phyloP scores from a whole-genome alignment of 2,888 invertebrate species.

The Raillietiella orientalis region DNA sequence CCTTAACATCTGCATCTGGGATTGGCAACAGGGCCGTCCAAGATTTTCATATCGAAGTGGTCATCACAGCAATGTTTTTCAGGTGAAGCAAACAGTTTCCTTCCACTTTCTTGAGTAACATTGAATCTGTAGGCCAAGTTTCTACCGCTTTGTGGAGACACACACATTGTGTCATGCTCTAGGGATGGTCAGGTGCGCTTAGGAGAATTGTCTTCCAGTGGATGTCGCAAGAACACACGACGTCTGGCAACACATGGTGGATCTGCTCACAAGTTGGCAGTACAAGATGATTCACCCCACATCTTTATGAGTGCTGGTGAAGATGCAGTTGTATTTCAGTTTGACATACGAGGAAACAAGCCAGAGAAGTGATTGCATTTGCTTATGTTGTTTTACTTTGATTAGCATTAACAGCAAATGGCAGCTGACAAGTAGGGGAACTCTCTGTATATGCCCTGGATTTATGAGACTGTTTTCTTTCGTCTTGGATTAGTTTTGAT shows the following conservation, averaged over 20 bases:
- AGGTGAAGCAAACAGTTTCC: conserved; percentile 13
- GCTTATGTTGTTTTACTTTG: too few relatives aligned
- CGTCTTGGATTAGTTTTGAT: conserved; percentile 1
- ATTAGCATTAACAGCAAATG: too few relatives aligned
- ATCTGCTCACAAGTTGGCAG: conserved; percentile 53
- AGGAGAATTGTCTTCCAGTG: conserved; percentile 18
- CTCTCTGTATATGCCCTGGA: conserved; percentile 19
- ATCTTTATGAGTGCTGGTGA: conserved; percentile 50
- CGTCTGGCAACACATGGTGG: conserved; percentile 32
- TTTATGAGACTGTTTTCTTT: conserved; percentile 11
- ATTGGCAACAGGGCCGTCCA: conserved; percentile 41
- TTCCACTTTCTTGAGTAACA: background rate
- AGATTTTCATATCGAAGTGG: conserved; percentile 36
- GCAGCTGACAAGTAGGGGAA: too few relatives aligned
- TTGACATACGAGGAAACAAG: conserved; percentile 40
- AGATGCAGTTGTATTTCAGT: conserved; percentile 44
- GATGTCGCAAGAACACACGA: conserved; percentile 20
- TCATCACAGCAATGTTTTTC: conserved; percentile 62
- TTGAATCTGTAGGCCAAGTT: conserved; percentile 28
- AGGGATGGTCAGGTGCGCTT: conserved; percentile 53
- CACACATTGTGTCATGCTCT: conserved; percentile 56
- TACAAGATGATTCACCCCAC: conserved; percentile 38
- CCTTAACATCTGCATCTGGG: conserved; percentile 51
- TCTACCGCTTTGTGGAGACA: conserved; percentile 37
- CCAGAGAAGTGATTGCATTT: conserved; percentile 20